Evolutionary conservation across 2,113 vertebrate genomes (phyloP).

Genomic region (Acrocephalus kingi): DNA sequence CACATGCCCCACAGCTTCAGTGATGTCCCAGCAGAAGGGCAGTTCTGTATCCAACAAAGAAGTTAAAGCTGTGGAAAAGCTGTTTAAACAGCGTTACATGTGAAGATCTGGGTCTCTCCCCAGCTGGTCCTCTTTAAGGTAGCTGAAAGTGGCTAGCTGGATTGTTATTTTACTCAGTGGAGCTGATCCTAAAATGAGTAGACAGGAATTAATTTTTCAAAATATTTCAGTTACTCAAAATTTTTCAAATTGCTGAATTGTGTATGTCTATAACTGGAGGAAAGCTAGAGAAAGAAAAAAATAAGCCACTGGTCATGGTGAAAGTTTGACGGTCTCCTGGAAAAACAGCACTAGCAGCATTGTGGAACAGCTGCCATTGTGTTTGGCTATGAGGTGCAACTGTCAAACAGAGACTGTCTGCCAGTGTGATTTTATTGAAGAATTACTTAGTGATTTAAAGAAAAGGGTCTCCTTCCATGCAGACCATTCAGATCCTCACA

Average conservation of each 20-base stretch:
- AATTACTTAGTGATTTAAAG: background rate
- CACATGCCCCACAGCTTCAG: background rate
- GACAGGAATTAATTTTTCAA: background rate
- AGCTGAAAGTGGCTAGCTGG: background rate
- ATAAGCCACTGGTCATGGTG: background rate
- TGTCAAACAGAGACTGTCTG: background rate
- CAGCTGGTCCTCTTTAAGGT: background rate
- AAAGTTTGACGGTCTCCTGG: background rate
- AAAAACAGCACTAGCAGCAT: background rate
- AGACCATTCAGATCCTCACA: background rate
- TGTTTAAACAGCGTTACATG: background rate
- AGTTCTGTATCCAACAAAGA: background rate
- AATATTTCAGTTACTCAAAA: background rate
- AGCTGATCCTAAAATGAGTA: background rate
- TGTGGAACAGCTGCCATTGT: background rate
- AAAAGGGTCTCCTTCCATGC: background rate
- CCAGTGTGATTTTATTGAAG: background rate
- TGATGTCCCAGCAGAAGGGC: background rate
- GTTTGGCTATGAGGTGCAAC: background rate
- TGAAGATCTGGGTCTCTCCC: background rate
- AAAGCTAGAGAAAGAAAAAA: background rate
- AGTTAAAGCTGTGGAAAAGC: background rate
- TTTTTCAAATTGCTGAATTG: background rate
- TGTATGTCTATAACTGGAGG: background rate
- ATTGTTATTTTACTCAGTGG: background rate